These are phyloP conservation scores for Lophotriccus pileatus DNA, from an alignment of 2,797 vertebrate genomes.

Conservation along the genomic window DNA sequence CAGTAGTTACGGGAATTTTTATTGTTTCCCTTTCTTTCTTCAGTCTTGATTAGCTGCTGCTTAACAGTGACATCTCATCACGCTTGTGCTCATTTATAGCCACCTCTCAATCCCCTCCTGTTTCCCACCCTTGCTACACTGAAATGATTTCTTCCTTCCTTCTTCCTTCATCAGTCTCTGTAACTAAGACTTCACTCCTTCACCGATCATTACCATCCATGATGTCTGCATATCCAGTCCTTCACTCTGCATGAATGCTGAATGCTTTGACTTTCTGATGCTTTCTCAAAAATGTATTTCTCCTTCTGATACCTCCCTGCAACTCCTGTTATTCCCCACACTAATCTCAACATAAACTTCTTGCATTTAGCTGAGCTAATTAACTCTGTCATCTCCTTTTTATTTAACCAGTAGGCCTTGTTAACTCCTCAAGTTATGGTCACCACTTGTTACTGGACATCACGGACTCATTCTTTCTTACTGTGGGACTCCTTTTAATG, in stretches of 20 bases:
- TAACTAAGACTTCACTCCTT: background rate
- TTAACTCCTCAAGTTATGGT: background rate
- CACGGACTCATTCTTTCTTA: background rate
- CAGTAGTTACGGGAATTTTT: background rate
- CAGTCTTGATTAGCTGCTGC: background rate
- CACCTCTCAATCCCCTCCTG: background rate
- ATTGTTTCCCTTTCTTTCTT: background rate
- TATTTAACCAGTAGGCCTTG: background rate
- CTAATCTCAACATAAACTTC: background rate
- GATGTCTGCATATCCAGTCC: background rate
- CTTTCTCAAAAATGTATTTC: background rate
- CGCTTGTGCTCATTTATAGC: background rate
- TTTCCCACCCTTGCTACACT: background rate
- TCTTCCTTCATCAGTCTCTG: background rate
- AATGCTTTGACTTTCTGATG: background rate
- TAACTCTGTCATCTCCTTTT: background rate
- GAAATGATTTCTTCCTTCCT: background rate
- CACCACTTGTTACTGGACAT: background rate
- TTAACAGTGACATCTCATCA: background rate
- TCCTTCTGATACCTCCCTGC: background rate
- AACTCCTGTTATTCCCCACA: background rate
- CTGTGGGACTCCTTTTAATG: background rate
- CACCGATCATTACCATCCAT: background rate
- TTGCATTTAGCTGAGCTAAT: background rate
- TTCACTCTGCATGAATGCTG: background rate